Base-by-base conservation (phyloP, 1,140 invertebrate genomes). In the Ephestia elutella region DNA sequence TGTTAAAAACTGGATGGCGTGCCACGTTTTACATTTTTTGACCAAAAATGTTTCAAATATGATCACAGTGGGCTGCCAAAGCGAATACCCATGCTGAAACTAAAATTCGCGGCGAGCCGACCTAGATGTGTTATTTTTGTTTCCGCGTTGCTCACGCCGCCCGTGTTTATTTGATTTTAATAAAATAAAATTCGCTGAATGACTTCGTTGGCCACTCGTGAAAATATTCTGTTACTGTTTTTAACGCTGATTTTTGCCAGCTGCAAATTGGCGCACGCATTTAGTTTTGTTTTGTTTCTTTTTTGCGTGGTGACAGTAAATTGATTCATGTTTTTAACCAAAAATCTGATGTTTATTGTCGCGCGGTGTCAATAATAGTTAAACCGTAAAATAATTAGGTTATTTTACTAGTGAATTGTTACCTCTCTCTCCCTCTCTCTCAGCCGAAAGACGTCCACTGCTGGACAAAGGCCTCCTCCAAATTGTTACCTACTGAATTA, bases 71-170 rank as follows among this genome's bases (percentile, higher is more conserved):
- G 61, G 60, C 66, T 56, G 58, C 72, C 71, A 75, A 73, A 76
- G 68, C 73, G 67, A 68, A 66, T 70, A 67, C 73, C 66, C 68
- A 44, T 44, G 68, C 68, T 63, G 73, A 66, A 79, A 76, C 75
- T 75, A 71, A 79, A 83, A 68, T 77, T 63, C 63, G 65, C 68
- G 60, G 66, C 60, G 65, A 54, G 56, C 56, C 71, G 70, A 65
- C 76, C 75, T 71, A 69, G 76, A 73, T 74, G 75, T 65, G 80
- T 82, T 86, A 86, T 86, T 86, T 86, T 82, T 82, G 75, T 76
- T 80, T 65, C 74, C 49, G 58, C 70, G 51, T 56, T 60, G 65
- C 70, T 74, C 66, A 49, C 63, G 65, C 49, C 25, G 25, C 8
- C 7, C 32, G 60, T 77, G 72, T 81, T 81, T 79, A 82, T 76